Evolutionary conservation across 30 jellyfish, hydroid and myxozoan genomes (phyloP), one percentile per base, ranked within the genome.

Genomic region (Sanderia malayensis): DNA sequence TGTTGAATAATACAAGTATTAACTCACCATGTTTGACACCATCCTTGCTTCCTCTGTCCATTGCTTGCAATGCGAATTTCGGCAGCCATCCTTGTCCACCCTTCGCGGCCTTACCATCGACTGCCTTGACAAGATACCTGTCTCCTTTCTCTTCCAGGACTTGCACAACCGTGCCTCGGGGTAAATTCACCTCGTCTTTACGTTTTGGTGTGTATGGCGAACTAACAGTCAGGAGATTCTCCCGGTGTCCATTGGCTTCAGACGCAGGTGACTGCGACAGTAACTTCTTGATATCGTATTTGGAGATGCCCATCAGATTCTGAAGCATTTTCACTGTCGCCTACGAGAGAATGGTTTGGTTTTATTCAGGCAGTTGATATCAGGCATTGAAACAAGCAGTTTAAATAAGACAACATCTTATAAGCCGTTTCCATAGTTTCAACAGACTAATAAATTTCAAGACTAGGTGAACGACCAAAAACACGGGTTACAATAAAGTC

Each of bases 61-160:
- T 74, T 2, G 74, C n/a, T 41, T 83, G 94, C 76, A 90, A 80
- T 46, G 85, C 77, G 65, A 61, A 77, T 65, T 80, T 49, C 19
- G 98, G 98, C 58, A 84, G 82, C 98, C 98, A 90, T 4, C 98
- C 98, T 29, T 84, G 71, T 44, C 83, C 92, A 22, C 49, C 44
- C n/a, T 75, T 88, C 57, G 24, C 75, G 1, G 85, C 80, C 41
- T 62, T 57, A 49, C 64, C 77, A 15, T 32, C 81, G 0, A 82
- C 22, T 0, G 87, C 84, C 28, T 71, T 85, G n/a, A 89, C 97
- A 59, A 63, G 73, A 68, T 80, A 82, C 25, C 97, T 76, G 23
- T 79, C 97, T 28, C 62, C 78, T 58, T 84, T 53, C n/a, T 75
- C 74, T 29, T 89, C 95, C 31, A 89, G 32, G 19, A 89, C 82